Conservation (phyloP, 2,797 vertebrate species). For the Micrastur ruficollis region DNA sequence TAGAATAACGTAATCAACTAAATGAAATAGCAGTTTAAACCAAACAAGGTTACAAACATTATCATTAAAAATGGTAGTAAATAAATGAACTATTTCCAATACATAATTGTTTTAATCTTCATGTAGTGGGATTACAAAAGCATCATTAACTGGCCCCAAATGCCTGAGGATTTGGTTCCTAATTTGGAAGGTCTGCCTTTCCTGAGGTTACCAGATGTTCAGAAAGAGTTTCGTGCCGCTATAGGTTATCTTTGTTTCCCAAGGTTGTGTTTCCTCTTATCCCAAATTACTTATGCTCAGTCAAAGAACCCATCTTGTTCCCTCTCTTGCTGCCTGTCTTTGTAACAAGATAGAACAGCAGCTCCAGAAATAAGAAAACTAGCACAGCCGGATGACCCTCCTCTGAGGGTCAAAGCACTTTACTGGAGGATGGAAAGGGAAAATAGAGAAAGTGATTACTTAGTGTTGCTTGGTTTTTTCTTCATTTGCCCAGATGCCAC, state of each 20-base stretch:
- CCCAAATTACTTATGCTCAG: neutral
- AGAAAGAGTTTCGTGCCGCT: neutral
- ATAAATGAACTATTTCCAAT: neutral
- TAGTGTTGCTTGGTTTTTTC: neutral
- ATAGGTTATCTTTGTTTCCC: neutral
- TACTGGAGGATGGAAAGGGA: neutral
- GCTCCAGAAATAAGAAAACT: neutral
- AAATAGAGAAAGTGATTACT: neutral
- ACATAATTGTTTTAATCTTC: neutral
- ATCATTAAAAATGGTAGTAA: neutral
- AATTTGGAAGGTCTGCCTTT: neutral
- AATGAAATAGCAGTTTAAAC: slow-evolving; percentile 27
- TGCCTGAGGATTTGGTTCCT: neutral
- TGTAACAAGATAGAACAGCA: neutral
- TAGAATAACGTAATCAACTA: neutral
- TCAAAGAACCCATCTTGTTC: neutral
- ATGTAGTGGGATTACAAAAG: neutral
- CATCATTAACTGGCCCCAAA: neutral
- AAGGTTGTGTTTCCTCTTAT: neutral
- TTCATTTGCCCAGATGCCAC: neutral
- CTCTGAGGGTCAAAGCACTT: neutral
- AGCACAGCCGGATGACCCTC: neutral
- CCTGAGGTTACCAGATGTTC: neutral
- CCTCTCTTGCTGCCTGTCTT: neutral
- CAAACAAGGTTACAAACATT: neutral